A percentile compares a stretch with the other conserved stretches of the same genome.
These are phyloP conservation scores for Penelope pileata DNA, from an alignment of 2,113 vertebrate genomes.

Conservation along the genomic window DNA sequence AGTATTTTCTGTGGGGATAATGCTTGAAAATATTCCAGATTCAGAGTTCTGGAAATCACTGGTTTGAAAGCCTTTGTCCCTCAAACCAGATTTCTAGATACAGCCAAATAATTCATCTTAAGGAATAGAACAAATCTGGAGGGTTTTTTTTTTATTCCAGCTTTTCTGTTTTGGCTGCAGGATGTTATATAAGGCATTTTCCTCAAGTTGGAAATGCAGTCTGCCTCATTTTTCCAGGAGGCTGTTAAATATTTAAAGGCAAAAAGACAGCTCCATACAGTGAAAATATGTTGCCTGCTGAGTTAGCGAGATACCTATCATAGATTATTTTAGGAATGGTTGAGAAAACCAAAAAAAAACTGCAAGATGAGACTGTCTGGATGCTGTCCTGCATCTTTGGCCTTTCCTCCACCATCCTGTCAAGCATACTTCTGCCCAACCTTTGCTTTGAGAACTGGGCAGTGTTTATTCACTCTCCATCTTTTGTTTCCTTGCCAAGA, in stretches of 20 bases:
- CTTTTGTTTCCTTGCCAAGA: neutral
- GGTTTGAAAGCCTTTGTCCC: neutral
- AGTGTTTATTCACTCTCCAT: neutral
- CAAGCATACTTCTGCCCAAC: neutral
- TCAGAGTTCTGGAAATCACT: neutral
- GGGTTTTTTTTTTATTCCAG: neutral
- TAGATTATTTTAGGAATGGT: neutral
- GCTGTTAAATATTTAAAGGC: neutral
- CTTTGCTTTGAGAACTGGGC: neutral
- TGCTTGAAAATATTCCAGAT: conserved; percentile 30
- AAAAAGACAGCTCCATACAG: neutral
- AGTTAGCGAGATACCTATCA: neutral
- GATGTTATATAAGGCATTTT: neutral
- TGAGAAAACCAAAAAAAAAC: neutral
- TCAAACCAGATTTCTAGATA: neutral
- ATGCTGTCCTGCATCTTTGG: neutral
- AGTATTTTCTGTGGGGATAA: neutral
- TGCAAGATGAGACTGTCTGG: neutral
- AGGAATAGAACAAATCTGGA: neutral
- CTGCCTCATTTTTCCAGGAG: neutral
- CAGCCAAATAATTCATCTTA: neutral
- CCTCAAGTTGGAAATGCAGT: neutral
- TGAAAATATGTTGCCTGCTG: neutral
- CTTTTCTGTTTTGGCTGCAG: neutral
- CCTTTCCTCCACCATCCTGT: neutral